Base-by-base conservation (phyloP, 2,797 vertebrate species). In the Peromyscus nudipes region DNA sequence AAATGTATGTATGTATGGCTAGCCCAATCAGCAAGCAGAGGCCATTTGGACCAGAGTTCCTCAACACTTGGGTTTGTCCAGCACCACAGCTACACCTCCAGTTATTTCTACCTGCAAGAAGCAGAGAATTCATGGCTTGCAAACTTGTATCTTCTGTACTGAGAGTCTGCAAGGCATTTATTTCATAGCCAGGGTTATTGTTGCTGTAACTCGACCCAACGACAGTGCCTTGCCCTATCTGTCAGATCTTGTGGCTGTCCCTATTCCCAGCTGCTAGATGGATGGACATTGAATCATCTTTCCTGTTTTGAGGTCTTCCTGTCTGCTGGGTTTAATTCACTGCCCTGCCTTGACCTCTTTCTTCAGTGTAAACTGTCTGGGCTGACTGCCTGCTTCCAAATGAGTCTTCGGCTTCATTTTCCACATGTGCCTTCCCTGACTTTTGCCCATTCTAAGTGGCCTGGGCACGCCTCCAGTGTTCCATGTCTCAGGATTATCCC, bases 221-320 rank as follows among this genome's bases (percentile, higher is more conserved):
- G 84, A 91, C 67, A 85, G 37, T 37, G 64, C 77, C 40, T 88
- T 86, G 91, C 75, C 62, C 62, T 91, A 52, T 79, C 83, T 95
- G 89, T 97, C 93, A 60, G 23, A 84, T 87, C 69, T 94, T 79
- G 16, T 65, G 60, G 73, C 90, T 14, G 2, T 84, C 71, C 84
- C 93, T 90, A 77, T 92, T 90, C 64, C 52, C 52, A 91, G 65
- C n/a, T 14, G 67, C 73, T 92, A 49, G 49, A 21, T 13, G 46
- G 49, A 21, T 16, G 46, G 94, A 85, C n/a, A 65, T 5, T 77
- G 84, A 88, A 6, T 87, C 82, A 79, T 60, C 64, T 73, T 77
- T 95, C 52, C 31, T 93, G 52, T 76, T 95, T 52, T 43, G 95
- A 89, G 52, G 76, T 49, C 87, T 95, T 77, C n/a, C n/a, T 57